Evolutionary conservation across 2,888 invertebrate species (phyloP).

Genomic region (Saturnia japonica): DNA sequence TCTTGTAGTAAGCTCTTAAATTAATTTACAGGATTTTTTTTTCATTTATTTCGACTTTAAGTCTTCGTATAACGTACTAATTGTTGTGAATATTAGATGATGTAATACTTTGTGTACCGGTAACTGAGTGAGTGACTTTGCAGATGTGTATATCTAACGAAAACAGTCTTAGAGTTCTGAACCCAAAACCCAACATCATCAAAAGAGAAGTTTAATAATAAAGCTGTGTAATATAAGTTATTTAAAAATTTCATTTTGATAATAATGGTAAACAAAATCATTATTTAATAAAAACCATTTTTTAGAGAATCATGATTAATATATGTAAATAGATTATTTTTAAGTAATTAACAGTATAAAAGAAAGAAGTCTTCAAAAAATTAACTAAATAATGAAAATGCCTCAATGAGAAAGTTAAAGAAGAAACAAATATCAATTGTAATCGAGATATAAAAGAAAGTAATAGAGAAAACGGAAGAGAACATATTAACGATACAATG

Average conservation of each 20-base stretch:
- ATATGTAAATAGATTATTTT: background rate
- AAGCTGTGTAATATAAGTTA: no score
- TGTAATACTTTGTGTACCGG: background rate
- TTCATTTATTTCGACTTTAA: background rate
- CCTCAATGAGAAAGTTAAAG: slow-evolving; percentile 28
- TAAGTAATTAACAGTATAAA: background rate
- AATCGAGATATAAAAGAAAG: slow-evolving; percentile 40
- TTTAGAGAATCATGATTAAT: no score
- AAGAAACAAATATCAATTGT: slow-evolving; percentile 29
- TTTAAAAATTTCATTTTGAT: background rate
- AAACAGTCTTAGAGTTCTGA: background rate
- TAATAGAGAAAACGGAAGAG: slow-evolving; percentile 35
- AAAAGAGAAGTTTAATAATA: background rate
- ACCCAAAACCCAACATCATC: background rate
- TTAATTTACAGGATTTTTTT: background rate
- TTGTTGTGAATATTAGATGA: no score
- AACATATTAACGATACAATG: slow-evolving; percentile 57
- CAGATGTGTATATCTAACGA: background rate
- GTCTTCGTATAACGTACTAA: background rate
- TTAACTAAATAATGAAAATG: background rate
- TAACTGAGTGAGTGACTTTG: background rate
- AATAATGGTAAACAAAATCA: background rate
- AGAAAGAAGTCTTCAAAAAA: no score
- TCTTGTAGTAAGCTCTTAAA: background rate
- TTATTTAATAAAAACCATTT: background rate